These are phyloP conservation scores for Taphrorychus bicolor DNA, from an alignment of 2,888 invertebrate genomes.

Conservation along the genomic window DNA sequence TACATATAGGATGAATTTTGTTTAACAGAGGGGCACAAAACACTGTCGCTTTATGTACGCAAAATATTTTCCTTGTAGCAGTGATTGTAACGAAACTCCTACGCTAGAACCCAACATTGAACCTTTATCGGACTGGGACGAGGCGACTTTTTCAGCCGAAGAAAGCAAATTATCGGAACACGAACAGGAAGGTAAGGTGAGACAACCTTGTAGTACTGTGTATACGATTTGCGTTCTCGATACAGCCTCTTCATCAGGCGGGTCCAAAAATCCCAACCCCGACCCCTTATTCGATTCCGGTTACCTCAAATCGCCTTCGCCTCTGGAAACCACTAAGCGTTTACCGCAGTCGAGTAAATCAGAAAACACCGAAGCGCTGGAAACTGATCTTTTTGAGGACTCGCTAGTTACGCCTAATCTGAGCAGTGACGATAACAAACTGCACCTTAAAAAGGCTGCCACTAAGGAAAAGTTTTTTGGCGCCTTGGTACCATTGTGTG, in stretches of 20 bases:
- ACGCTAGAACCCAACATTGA: constrained; percentile 40
- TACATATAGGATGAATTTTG: no score
- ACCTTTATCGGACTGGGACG: constrained; percentile 43
- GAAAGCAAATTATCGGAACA: neutral
- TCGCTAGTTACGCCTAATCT: constrained; percentile 40
- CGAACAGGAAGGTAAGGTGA: neutral
- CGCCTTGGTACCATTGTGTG: constrained; percentile 14
- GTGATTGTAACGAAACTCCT: constrained; percentile 18
- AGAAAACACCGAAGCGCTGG: constrained; percentile 36
- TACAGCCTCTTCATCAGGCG: constrained; percentile 7
- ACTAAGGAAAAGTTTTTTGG: constrained; percentile 42
- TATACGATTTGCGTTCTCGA: neutral
- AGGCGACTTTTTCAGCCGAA: neutral
- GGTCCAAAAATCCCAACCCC: constrained; percentile 20
- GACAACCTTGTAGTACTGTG: neutral
- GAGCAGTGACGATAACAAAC: constrained; percentile 43
- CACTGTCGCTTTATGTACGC: no score
- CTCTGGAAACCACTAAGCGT: constrained; percentile 44
- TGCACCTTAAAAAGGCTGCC: constrained; percentile 31
- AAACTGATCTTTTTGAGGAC: constrained; percentile 46
- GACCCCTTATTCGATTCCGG: constrained; percentile 51
- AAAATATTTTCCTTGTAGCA: constrained; percentile 10
- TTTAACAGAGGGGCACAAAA: no score
- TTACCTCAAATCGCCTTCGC: constrained; percentile 52
- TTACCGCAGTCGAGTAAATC: constrained; percentile 16